Evolutionary conservation across 2,888 invertebrate species (phyloP), one percentile per base, ranked within the genome.

Genomic region (Biston betularia): DNA sequence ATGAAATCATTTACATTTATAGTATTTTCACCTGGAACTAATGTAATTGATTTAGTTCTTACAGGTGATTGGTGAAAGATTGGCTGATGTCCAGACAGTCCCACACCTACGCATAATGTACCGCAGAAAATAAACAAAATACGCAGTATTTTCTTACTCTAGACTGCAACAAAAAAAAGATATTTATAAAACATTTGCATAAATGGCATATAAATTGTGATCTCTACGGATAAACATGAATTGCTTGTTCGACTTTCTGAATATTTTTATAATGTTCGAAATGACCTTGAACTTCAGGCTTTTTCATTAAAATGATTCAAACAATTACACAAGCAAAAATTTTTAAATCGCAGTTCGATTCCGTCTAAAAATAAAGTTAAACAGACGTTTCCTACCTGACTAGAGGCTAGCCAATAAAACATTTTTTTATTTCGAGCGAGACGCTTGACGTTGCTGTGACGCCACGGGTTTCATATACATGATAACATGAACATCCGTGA

Each of bases 11-110:
- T 44, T 24, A 42, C n/a, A 40, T 57, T 38, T 33, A 24, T 42
- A 48, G 38, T 61, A 46, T 56, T 63, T 68, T 67, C 66, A 71
- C 72, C 71, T 69, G 62, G 61, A 67, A 65, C 55, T 76, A 74
- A 70, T 76, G 75, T 76, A 78, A 83, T 83, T 80, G 79, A 67
- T 78, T 61, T 59, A 59, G 55, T 77, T 83, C 79, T 85, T 86
- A 86, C 89, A 91, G 89, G 90, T 92, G 87, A 91, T 85, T 82
- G 76, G 75, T 77, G 79, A 86, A 82, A 86, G 83, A 85, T 90
- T 93, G 92, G 93, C 89, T 69, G 66, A 64, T 72, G 77, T 89
- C 92, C 93, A 93, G 84, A 81, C 75, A 80, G 79, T 79, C 81
- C 83, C 78, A 79, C 87, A 73, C 89, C 89, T 82, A 90, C 92